phyloP scores from a whole-genome alignment of 2,888 invertebrate species.

The Pandemis cinnamomeana region DNA sequence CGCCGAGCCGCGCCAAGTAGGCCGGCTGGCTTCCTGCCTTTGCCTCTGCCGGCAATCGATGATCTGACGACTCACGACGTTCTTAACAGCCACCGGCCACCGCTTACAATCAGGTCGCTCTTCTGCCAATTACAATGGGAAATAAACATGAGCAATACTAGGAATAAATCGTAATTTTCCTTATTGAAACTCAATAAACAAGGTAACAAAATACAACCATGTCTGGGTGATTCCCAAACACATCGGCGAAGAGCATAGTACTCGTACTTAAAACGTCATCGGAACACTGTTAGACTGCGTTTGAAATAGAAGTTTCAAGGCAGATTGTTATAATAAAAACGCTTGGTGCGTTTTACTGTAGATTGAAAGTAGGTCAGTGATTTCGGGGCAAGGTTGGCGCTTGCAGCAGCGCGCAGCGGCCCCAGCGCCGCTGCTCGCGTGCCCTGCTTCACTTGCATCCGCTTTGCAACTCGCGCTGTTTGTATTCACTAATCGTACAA shows the following conservation, averaged over 20 bases:
- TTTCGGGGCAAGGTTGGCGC: constrained; percentile 80
- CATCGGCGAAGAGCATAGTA: background rate
- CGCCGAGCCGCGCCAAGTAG: constrained; percentile 45
- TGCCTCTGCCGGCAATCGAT: constrained; percentile 60
- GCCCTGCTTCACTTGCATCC: constrained; percentile 74
- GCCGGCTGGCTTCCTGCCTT: constrained; percentile 68
- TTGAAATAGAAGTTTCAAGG: constrained; percentile 59
- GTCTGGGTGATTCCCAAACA: constrained; percentile 21
- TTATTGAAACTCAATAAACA: constrained; percentile 15
- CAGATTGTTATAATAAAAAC: constrained; percentile 69
- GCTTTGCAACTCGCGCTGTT: constrained; percentile 69
- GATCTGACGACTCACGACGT: constrained; percentile 54
- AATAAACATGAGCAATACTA: constrained; percentile 15
- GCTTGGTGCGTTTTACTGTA: constrained; percentile 74
- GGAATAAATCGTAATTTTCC: constrained; percentile 10
- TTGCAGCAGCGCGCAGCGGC: constrained; percentile 58
- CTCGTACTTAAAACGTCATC: background rate
- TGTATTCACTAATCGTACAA: constrained; percentile 75
- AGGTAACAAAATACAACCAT: background rate
- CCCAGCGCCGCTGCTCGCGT: constrained; percentile 57
- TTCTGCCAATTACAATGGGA: constrained; percentile 3
- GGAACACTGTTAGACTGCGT: constrained; percentile 14
- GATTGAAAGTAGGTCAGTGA: constrained; percentile 78
- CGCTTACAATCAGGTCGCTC: background rate
- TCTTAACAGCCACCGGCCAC: background rate